Percentiles rank a stretch among this genome's conserved stretches.
These are phyloP conservation scores for Ommatoiulus sabulosus DNA, from an alignment of 2,888 invertebrate genomes.

Conservation along the genomic window DNA sequence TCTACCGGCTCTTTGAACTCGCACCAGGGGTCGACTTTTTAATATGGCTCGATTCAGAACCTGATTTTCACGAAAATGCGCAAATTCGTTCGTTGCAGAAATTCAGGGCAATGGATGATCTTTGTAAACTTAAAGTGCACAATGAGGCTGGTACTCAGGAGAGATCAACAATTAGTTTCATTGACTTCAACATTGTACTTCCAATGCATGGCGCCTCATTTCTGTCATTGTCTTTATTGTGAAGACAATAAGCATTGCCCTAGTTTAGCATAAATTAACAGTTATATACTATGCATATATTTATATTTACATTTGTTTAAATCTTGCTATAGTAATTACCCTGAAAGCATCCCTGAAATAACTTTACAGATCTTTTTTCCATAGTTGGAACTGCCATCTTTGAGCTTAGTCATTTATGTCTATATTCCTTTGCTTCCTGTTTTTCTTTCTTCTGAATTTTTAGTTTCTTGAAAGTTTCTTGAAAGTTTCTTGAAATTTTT, in stretches of 20 bases:
- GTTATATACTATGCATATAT: background rate
- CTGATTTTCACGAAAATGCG: background rate
- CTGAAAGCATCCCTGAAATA: no score
- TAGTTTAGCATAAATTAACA: background rate
- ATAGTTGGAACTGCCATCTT: no score
- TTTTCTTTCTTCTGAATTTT: no score
- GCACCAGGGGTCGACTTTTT: constrained; percentile 41
- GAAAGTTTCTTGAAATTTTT: no score
- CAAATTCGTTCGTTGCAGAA: background rate
- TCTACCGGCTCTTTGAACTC: constrained; percentile 41
- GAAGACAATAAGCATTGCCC: background rate
- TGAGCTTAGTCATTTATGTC: no score
- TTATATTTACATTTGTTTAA: background rate
- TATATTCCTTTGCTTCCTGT: no score
- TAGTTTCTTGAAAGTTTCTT: no score
- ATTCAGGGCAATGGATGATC: constrained; percentile 30
- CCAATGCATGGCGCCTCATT: background rate
- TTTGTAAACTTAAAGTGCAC: background rate
- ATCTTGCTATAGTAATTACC: background rate
- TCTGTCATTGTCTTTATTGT: constrained; percentile 5
- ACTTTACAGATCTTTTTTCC: no score
- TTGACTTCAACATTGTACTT: no score
- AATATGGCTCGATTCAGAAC: constrained; percentile 41
- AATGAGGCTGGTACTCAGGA: background rate
- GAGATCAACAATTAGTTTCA: background rate